Evolutionary conservation across 2,888 invertebrate species (phyloP).

Genomic region (Masnerella sp.): DNA sequence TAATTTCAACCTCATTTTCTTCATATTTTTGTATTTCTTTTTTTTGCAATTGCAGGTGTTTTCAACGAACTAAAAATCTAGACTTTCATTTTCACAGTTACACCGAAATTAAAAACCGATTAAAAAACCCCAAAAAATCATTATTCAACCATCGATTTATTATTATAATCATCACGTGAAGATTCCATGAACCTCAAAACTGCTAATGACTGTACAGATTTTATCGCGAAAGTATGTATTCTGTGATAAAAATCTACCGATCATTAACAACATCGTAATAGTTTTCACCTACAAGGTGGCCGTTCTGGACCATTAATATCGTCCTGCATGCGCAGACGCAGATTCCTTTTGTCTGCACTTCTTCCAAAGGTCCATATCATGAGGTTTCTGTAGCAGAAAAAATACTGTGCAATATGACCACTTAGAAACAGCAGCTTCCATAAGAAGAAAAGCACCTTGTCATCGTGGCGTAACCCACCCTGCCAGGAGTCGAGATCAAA

Average conservation of each 20-base stretch:
- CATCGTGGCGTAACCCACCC: conserved; percentile 22
- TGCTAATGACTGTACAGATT: conserved; percentile 38
- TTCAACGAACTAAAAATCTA: too few species aligned
- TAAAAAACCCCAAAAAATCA: too few species aligned
- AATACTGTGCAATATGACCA: conserved; percentile 4
- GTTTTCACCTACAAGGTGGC: conserved; percentile 20
- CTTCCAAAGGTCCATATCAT: conserved; percentile 5
- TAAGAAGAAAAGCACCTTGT: conserved; percentile 19
- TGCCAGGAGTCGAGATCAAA: conserved; percentile 22
- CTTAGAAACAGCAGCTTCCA: conserved; percentile 9
- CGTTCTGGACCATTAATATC: conserved; percentile 19
- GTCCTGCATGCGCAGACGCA: conserved; percentile 16
- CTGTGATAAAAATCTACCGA: conserved; percentile 32
- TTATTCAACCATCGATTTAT: too few species aligned
- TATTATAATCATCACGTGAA: too few species aligned
- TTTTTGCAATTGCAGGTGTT: too few species aligned
- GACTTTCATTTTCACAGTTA: too few species aligned
- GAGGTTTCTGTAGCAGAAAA: conserved; percentile 9
- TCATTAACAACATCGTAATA: conserved; percentile 38
- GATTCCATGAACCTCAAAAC: not conserved
- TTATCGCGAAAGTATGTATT: conserved; percentile 26
- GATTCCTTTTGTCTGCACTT: conserved; percentile 9
- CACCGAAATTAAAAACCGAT: too few species aligned
- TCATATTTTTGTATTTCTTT: too few species aligned
- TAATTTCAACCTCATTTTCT: too few species aligned